Evolutionary conservation across 2,113 vertebrate species (phyloP), one percentile per base, ranked within the genome.

Genomic region (Alectura lathami): DNA sequence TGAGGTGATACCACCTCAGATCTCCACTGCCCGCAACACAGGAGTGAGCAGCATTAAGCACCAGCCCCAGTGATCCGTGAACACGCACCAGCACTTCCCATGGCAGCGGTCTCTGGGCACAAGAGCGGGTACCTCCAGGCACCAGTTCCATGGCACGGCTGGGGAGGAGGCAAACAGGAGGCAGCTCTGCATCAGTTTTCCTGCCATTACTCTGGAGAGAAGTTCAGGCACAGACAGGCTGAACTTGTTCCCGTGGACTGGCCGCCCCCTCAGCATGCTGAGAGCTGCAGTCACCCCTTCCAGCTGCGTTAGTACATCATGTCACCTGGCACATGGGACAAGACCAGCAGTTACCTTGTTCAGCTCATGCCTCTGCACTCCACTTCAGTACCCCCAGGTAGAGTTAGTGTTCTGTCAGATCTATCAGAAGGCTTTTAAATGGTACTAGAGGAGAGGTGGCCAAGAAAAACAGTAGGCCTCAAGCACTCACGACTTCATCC

Each of bases 51-150:
- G 60, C 1, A 0, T 40, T 43, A 73, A 30, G 38, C 17, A 36
- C 42, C 43, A 21, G 27, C 45, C 42, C 60, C 54, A 74, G n/a
- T 18, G 69, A 62, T n/a, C 42, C 32, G 69, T 47, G 83, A 64
- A 74, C 0, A 22, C 1, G 0, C 68, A 29, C 47, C 24, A 22
- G 17, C 9, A 32, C 34, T 36, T 23, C n/a, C n/a, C 11, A 32
- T 38, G 36, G 32, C 3, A 1, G 38, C 30, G 6, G 23, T 50
- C 27, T 62, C 74, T 24, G 27, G 64, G n/a, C 59, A 56, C 17
- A 40, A 66, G 24, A 36, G 16, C 47, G 1, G 0, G 64, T 43
- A 62, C 5, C 13, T 53, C 66, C 27, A 48, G 54, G 8, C 12
- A 20, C 64, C 26, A 50, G 23, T 34, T 51, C 51, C 29, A 23